phyloP scores from a whole-genome alignment of 2,888 invertebrate species.

The Ormyrus pomaceus region DNA sequence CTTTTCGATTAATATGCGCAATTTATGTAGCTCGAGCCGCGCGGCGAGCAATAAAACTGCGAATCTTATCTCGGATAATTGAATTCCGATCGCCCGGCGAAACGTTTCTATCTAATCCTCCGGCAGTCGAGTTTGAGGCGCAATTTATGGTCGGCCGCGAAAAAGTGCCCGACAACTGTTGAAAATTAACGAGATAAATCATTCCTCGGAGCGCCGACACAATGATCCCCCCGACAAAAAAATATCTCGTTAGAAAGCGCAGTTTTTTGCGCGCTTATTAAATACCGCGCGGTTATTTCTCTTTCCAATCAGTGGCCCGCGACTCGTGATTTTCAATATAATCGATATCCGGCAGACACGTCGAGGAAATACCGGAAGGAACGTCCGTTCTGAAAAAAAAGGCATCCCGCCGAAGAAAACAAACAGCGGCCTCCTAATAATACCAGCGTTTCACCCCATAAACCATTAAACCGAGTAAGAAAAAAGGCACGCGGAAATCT shows the following conservation, averaged over 20 bases:
- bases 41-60: constrained; percentile 7
- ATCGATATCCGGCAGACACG: neutral
- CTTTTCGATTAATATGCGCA: constrained; percentile 33
- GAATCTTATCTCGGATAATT: constrained; percentile 37
- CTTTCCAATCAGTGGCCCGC: no score
- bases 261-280: neutral
- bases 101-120: constrained; percentile 33
- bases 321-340: neutral
- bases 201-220: neutral
- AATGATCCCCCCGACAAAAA: no score
- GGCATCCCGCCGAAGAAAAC: neutral
- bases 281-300: neutral
- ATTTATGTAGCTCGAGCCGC: constrained; percentile 8
- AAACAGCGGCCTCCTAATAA: neutral
- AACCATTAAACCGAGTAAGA: neutral
- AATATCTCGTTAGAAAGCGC: no score
- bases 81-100: constrained; percentile 35
- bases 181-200: constrained; percentile 9
- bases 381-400: neutral
- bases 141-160: neutral
- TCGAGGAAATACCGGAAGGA: constrained; percentile 13
- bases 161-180: neutral
- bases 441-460: constrained; percentile 5
- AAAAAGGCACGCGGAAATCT: constrained; percentile 25
- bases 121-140: constrained; percentile 9